Base-by-base conservation (phyloP, 2,797 vertebrate genomes). In the Rhabdophis nuchalis region DNA sequence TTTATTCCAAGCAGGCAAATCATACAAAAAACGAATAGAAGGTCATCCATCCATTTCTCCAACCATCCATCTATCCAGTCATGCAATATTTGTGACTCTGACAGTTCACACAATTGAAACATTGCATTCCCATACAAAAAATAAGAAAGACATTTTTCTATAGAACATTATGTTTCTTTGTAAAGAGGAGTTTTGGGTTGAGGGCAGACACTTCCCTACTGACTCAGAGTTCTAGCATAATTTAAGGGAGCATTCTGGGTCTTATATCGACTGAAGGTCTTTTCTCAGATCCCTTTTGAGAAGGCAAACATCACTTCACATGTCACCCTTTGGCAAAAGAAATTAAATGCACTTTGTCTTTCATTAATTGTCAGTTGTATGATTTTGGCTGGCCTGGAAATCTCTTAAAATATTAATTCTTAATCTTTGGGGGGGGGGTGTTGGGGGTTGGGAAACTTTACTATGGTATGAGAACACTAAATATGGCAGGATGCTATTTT, bases 141-240 rank as follows among this genome's bases (percentile, higher is more conserved):
- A 32, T 3, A 46, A 87, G 58, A 89, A 94, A 87, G 27, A 27
- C 54, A 93, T 87, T 36, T 86, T 52, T 88, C 50, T 93, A 25
- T 56, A 91, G 88, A 94, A 91, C 92, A 64, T 64, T 72, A 92
- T 90, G 89, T 54, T 90, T 91, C 90, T 72, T 90, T 94, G 92
- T 87, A 54, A 10, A 56, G 91, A 14, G 85, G 25, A 89, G 95
- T 93, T 89, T 88, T 91, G 94, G 29, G 10, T 32, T 89, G 61
- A 36, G 14, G 61, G 92, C 89, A 92, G 92, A 94, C 61, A 88
- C 85, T 56, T 16, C 86, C 32, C 89, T 87, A 56, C 92, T 77
- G 92, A 91, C 18, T 23, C 36, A 94, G 25, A 53, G 61, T 8
- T 86, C 92, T 3, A 50, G 36, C 90, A n/a, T 86, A 58, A 88